Evolutionary conservation across 2,113 vertebrate genomes (phyloP), one percentile per base, ranked within the genome.

Genomic region (Istiophorus platypterus): DNA sequence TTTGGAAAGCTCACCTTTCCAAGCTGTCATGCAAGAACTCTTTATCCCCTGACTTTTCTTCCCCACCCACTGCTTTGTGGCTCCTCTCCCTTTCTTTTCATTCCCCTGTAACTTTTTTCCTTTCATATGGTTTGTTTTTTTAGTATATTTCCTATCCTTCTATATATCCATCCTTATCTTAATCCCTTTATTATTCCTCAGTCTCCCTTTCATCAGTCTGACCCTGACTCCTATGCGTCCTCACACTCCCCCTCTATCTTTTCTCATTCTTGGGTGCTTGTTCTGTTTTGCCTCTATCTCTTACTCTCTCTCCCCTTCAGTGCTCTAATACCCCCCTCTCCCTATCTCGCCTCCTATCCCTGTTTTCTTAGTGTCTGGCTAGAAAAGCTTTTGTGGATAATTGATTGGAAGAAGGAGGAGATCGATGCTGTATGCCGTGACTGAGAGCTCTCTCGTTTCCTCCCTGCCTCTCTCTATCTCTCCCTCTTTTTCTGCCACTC

Each of bases 331-430:
- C 76, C 90, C 82, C 64, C 41, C 80, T 75, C 80, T 73, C 75
- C 18, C 31, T 89, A 80, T 88, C 88, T 70, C 52, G 84, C 73
- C 76, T 77, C 67, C 82, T 72, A 76, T 85, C 85, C 87, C 78
- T 88, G 88, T 85, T 89, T 91, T 90, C 77, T 84, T 78, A 70
- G 88, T 83, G 89, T 91, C 91, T 91, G 86, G 68, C 88, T 89
- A 73, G 88, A 92, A 94, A 93, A 93, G 93, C 94, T 92, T 95
- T 95, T 95, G 93, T 93, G 91, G 93, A 87, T 93, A 94, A 94
- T 95, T 94, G 93, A 93, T 94, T 92, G 87, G 88, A 78, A 84
- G 91, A 86, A 90, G 86, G 87, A 91, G 89, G 78, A 87, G 88
- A 95, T 95, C 94, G 87, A 94, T 95, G 90, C 80, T 31, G 82